Evolutionary conservation across 2,888 invertebrate species (phyloP), one percentile per base, ranked within the genome.

Genomic region (Athalia cordata): DNA sequence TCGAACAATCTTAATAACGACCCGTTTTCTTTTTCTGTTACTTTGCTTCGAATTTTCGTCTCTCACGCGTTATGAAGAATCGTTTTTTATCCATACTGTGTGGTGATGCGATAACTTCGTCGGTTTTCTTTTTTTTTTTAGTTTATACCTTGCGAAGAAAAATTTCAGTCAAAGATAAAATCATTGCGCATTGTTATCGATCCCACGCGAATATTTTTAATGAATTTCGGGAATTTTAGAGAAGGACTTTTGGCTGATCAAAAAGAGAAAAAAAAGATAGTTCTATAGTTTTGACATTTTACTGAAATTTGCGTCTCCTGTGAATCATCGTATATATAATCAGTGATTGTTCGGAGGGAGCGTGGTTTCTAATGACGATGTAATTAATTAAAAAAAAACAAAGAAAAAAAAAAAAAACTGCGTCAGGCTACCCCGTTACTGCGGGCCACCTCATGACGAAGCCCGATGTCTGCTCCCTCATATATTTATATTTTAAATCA

Each of bases 391-490:
- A 86, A 85, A 86, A 87, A 87, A 85, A 86, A 88, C 84, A 85
- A 85, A 85, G 83, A 83, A 83, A 83, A 29, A 86, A 88, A 85
- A 85, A 85, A 85, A 83, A 83, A 83, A 83, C 85, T 88, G 89
- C 89, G 89, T 89, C 89, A 89, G 89, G 90, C 89, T 85, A 89
- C 89, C 87, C 87, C 89, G 89, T 89, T 89, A 89, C 87, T 88
- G 89, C 89, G 87, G 87, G 87, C 89, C 89, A 89, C 89, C 89
- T 86, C 86, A 84, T 84, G 84, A 87, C 86, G 86, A 81, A 85
- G 88, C 88, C 85, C 87, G 87, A 82, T 84, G 83, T 86, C 86
- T 85, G 88, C 89, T 89, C 87, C 86, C 83, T 83, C 79, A 66
- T 77, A 64, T 75, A 75, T 75, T 64, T 62, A 29, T 75, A 50